A percentile compares a stretch with the other conserved stretches of the same genome.
Conservation (phyloP, 1,140 invertebrate genomes). For the Zaprionus ghesquierei region DNA sequence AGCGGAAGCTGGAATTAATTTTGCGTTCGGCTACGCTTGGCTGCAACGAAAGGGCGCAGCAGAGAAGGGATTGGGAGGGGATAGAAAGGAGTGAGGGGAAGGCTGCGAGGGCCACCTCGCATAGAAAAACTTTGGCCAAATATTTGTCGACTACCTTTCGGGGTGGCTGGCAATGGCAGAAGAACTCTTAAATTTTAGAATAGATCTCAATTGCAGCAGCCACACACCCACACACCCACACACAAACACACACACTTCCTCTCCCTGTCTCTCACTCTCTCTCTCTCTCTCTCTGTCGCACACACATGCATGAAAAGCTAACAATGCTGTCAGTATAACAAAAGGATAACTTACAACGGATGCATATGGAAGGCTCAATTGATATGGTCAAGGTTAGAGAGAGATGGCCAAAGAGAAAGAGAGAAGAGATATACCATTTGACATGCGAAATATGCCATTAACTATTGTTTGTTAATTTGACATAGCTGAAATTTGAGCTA, state of each 20-base stretch:
- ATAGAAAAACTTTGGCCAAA: constrained; percentile 32
- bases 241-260: background rate
- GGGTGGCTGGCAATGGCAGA: constrained; percentile 4
- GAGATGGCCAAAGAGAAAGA: too few species aligned
- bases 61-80: background rate
- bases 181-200: constrained; percentile 19
- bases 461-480: background rate
- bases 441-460: background rate
- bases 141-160: constrained; percentile 38
- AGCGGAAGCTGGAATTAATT: constrained; percentile 49
- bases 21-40: constrained; percentile 35
- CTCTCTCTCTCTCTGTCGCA: background rate
- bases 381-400: background rate
- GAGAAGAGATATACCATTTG: too few species aligned
- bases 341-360: constrained; percentile 12
- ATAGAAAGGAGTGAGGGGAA: background rate
- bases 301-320: background rate
- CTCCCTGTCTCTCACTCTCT: background rate
- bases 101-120: background rate
- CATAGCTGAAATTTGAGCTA: too few species aligned
- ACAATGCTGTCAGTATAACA: constrained; percentile 11
- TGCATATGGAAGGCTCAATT: constrained; percentile 9
- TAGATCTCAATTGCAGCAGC: constrained; percentile 28
- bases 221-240: background rate
- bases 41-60: background rate